Conservation (phyloP, 2,888 invertebrate genomes). For the Brenthis daphne region DNA sequence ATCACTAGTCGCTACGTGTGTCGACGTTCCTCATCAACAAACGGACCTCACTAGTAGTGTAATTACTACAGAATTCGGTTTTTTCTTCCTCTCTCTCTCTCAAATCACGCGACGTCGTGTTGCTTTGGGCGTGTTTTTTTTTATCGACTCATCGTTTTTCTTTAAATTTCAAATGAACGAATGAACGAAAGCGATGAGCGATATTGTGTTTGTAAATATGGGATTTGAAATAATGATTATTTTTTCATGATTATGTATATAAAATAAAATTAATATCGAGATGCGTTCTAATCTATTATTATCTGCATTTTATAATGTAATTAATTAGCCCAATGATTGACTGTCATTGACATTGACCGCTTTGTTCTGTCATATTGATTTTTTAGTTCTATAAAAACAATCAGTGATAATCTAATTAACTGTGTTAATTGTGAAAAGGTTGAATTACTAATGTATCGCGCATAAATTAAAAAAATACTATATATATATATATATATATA, state of each 20-base stretch:
- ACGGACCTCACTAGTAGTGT: conserved; percentile 81
- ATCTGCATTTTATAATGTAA: conserved; percentile 31
- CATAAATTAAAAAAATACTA: neutral
- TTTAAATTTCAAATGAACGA: neutral
- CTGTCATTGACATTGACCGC: conserved; percentile 33
- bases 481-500: neutral
- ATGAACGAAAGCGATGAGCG: conserved; percentile 24
- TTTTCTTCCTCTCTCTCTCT: conserved; percentile 27
- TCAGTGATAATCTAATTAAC: conserved; percentile 17
- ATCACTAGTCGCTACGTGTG: conserved; percentile 69
- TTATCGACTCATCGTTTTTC: conserved; percentile 7
- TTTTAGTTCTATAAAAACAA: conserved; percentile 9
- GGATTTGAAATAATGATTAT: conserved; percentile 23
- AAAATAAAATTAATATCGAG: conserved; percentile 31
- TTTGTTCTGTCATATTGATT: conserved; percentile 28
- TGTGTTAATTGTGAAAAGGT: conserved; percentile 23
- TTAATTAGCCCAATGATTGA: conserved; percentile 34
- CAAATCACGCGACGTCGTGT: conserved; percentile 25
- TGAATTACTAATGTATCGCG: conserved; percentile 14
- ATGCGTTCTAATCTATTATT: conserved; percentile 25
- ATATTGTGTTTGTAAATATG: conserved; percentile 40
- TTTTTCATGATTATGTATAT: conserved; percentile 31
- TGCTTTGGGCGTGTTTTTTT: conserved; percentile 38
- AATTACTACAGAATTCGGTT: conserved; percentile 48
- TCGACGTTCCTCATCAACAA: conserved; percentile 78